Percentiles rank a stretch among this genome's conserved stretches.
Conservation (phyloP, 2,797 vertebrate species). For the Ciconia nigra region DNA sequence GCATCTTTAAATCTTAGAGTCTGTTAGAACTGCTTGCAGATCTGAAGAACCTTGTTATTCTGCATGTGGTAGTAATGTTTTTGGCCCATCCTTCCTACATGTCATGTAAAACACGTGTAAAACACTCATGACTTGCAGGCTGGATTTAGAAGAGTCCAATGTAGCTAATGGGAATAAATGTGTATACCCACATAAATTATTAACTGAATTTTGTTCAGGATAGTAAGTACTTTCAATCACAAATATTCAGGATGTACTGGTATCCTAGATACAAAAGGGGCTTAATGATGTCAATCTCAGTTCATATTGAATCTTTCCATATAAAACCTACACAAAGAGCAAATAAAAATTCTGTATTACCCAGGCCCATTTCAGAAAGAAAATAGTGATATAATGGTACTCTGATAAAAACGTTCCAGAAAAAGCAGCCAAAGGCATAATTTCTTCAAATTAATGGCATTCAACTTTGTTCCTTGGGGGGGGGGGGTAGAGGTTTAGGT, state of each 20-base stretch:
- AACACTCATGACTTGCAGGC: not conserved
- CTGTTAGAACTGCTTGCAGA: not conserved
- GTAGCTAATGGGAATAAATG: not conserved
- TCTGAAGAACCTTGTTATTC: not conserved
- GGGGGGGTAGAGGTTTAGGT: not conserved
- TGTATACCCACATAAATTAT: not conserved
- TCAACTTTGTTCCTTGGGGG: not conserved
- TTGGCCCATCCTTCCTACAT: not conserved
- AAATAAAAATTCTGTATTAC: conserved; percentile 11
- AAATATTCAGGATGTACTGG: not conserved
- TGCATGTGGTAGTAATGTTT: not conserved
- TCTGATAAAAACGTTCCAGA: not conserved
- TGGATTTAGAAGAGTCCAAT: not conserved
- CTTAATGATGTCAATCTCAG: not conserved
- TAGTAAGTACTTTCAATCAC: not conserved
- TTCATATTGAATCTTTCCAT: not conserved
- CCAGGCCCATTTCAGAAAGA: not conserved
- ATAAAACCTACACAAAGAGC: not conserved
- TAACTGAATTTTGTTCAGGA: not conserved
- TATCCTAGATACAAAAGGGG: conserved; percentile 17
- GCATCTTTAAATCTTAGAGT: not conserved
- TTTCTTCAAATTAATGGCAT: conserved; percentile 47
- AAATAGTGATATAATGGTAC: conserved; percentile 18
- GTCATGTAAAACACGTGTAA: not conserved
- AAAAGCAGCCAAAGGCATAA: conserved; percentile 13